phyloP scores from a whole-genome alignment of 1,140 invertebrate species.

The Eumeta japonica region DNA sequence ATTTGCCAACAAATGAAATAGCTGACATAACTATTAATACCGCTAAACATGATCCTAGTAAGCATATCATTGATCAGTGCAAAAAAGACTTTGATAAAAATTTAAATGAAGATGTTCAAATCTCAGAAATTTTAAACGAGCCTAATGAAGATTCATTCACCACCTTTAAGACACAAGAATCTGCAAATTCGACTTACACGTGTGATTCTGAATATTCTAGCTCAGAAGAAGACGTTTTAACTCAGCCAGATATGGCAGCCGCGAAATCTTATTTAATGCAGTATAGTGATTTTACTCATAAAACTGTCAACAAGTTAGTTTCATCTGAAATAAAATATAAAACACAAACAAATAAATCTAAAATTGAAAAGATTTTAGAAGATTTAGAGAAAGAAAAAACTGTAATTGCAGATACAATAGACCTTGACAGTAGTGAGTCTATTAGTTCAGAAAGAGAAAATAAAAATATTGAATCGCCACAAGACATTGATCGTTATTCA shows the following conservation, averaged over 20 bases:
- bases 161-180: conserved; percentile 26
- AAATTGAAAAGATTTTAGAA: conserved; percentile 36
- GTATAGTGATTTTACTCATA: conserved; percentile 70
- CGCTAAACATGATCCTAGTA: too few species aligned
- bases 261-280: conserved; percentile 69
- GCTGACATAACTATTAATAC: too few species aligned
- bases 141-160: conserved; percentile 51
- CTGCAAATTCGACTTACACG: conserved; percentile 29
- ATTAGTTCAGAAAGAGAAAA: too few species aligned
- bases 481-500: too few species aligned
- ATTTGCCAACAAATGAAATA: too few species aligned
- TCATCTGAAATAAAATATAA: conserved; percentile 26
- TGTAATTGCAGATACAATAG: conserved; percentile 29
- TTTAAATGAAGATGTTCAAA: background rate
- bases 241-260: conserved; percentile 36
- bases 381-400: conserved; percentile 40
- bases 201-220: conserved; percentile 17
- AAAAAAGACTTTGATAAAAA: background rate
- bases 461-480: too few species aligned
- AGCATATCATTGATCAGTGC: too few species aligned
- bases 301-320: conserved; percentile 65
- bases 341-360: conserved; percentile 26
- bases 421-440: too few species aligned
- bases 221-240: conserved; percentile 25
- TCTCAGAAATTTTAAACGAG: too few species aligned